These are phyloP conservation scores for Daubentonia madagascariensis DNA, from an alignment of 2,113 vertebrate species.

Conservation along the genomic window DNA sequence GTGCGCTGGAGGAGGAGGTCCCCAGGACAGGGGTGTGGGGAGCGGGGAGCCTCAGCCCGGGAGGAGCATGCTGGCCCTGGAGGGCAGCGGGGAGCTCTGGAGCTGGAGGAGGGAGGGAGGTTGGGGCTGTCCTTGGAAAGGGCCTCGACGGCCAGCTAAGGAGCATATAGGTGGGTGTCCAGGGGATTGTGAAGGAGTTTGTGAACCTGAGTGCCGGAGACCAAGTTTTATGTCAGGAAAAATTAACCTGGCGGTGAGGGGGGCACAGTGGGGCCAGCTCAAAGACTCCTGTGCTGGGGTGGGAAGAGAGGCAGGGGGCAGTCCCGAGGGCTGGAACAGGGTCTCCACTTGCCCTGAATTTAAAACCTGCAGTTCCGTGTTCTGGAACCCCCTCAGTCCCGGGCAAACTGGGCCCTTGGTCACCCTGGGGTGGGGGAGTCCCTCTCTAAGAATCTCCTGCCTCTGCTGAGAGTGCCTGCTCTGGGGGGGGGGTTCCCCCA, in stretches of 20 bases:
- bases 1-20: too few species aligned
- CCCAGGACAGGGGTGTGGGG: too few species aligned
- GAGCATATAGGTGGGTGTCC: rapidly evolving
- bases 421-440: too few species aligned
- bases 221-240: background rate
- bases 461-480: background rate
- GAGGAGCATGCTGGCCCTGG: background rate
- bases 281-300: background rate
- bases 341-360: background rate
- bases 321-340: background rate
- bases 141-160: background rate
- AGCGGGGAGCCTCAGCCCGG: background rate
- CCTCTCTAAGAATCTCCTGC: background rate
- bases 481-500: background rate
- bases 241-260: background rate
- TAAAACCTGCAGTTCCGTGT: too few species aligned
- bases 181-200: rapidly evolving
- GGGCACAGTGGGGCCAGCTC: rapidly evolving
- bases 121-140: rapidly evolving
- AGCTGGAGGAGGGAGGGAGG: background rate
- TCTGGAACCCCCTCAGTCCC: background rate
- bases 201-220: background rate
- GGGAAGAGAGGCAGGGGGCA: background rate
- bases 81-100: background rate
- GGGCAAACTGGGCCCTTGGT: background rate